Evolutionary conservation across 2,888 invertebrate species (phyloP).

Genomic region (Eristalis intricaria): DNA sequence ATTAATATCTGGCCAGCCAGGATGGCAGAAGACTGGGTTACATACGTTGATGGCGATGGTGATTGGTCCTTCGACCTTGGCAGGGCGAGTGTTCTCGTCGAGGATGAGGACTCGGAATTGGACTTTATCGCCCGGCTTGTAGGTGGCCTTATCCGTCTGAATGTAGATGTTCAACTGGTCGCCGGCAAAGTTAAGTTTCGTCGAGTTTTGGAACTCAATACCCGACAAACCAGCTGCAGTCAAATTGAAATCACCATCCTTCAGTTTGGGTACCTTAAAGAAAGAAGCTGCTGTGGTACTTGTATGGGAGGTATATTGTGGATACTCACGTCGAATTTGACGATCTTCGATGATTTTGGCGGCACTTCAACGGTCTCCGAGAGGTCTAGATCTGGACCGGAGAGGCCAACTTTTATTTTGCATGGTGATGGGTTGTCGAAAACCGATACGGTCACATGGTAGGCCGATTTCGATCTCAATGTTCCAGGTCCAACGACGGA

Average conservation of each 20-base stretch:
- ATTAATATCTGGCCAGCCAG: background rate
- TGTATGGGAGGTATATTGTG: background rate
- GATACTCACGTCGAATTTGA: constrained; percentile 86
- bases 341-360: constrained; percentile 87
- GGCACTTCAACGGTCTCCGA: constrained; percentile 87
- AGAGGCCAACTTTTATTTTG: constrained; percentile 87
- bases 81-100: constrained; percentile 88
- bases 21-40: background rate
- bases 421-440: constrained; percentile 77
- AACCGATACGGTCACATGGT: constrained; percentile 88
- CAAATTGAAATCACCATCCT: constrained; percentile 76
- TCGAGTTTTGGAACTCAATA: constrained; percentile 88
- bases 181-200: constrained; percentile 87
- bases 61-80: constrained; percentile 76
- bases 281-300: background rate
- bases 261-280: constrained; percentile 74
- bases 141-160: constrained; percentile 95
- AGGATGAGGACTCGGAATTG: constrained; percentile 88
- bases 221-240: constrained; percentile 85
- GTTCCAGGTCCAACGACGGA: constrained; percentile 91
- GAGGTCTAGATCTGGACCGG: constrained; percentile 87
- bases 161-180: constrained; percentile 89
- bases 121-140: constrained; percentile 92
- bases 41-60: constrained; percentile 75
- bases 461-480: constrained; percentile 91